A percentile compares a stretch with the other conserved stretches of the same genome.
Conservation (phyloP, 1,140 invertebrate genomes). For the Ridgeia piscesae region DNA sequence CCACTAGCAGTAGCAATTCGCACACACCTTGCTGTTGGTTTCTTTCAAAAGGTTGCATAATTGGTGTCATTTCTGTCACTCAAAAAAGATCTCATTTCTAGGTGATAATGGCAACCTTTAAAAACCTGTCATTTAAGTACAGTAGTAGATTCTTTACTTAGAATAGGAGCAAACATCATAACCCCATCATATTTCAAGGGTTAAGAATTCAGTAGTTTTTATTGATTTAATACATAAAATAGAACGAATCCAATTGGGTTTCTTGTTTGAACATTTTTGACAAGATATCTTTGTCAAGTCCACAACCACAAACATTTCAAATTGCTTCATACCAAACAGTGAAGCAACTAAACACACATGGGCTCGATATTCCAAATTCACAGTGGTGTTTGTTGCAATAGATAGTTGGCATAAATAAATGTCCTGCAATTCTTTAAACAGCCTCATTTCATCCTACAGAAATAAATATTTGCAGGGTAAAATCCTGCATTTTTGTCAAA, state of each 20-base stretch:
- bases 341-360: neutral
- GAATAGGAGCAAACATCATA: too few relatives aligned
- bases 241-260: neutral
- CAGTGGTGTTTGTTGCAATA: neutral
- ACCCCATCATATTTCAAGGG: neutral
- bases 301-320: neutral
- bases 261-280: neutral
- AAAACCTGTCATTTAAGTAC: too few relatives aligned
- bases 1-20: too few relatives aligned
- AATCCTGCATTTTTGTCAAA: neutral
- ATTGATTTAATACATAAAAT: neutral
- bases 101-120: too few relatives aligned
- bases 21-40: too few relatives aligned
- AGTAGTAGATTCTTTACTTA: too few relatives aligned
- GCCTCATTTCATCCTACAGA: neutral
- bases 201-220: neutral
- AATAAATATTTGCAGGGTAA: neutral
- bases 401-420: neutral
- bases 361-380: neutral
- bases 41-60: too few relatives aligned
- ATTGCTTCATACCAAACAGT: neutral
- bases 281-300: neutral
- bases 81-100: too few relatives aligned
- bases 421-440: neutral
- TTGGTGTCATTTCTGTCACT: too few relatives aligned